phyloP scores from a whole-genome alignment of 2,888 invertebrate genomes.

The Nomada fabriciana region DNA sequence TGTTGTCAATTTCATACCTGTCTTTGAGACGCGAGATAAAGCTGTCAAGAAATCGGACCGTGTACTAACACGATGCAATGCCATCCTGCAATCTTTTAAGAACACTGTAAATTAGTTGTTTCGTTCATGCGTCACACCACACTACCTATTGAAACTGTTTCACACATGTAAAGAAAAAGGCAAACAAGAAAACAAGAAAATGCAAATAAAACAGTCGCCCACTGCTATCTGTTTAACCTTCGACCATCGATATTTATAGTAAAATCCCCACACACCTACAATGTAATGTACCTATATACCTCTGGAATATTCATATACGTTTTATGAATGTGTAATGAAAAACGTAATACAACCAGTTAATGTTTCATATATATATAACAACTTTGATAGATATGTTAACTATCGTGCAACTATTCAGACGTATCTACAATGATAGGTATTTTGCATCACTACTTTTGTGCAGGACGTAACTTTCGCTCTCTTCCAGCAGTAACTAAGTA shows the following conservation, averaged over 20 bases:
- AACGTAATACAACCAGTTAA: slow-evolving; percentile 37
- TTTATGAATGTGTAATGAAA: background rate
- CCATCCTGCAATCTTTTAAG: slow-evolving; percentile 60
- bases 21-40: slow-evolving; percentile 61
- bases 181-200: background rate
- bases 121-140: background rate
- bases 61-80: slow-evolving; percentile 67
- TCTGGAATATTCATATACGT: slow-evolving; percentile 1
- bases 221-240: slow-evolving; percentile 15
- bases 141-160: background rate
- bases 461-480: too few species aligned
- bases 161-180: background rate
- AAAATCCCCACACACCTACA: background rate
- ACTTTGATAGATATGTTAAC: background rate
- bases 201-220: background rate
- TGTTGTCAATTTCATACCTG: slow-evolving; percentile 65
- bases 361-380: background rate
- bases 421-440: background rate
- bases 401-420: too few species aligned
- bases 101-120: slow-evolving; percentile 6
- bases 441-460: background rate
- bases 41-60: slow-evolving; percentile 58
- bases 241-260: background rate
- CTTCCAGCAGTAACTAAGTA: background rate
- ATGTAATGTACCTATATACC: background rate